These are phyloP conservation scores for Eristalinus sepulchralis DNA, from an alignment of 2,888 invertebrate species.

Conservation along the genomic window DNA sequence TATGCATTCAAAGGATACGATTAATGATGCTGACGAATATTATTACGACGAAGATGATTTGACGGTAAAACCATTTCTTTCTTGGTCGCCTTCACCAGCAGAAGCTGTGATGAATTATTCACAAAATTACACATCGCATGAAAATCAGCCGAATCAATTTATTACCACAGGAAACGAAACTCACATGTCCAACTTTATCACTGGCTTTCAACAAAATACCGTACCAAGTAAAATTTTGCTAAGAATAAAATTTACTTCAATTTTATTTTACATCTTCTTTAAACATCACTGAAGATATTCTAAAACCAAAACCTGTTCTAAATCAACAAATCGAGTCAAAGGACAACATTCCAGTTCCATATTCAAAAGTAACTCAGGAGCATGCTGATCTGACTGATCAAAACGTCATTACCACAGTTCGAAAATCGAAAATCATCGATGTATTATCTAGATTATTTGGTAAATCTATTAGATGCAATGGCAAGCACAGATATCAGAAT, in stretches of 20 bases:
- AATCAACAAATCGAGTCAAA: neutral
- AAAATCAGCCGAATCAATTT: neutral
- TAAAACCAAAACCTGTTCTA: constrained; percentile 29
- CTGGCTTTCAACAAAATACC: neutral
- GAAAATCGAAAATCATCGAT: neutral
- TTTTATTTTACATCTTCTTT: neutral
- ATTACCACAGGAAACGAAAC: neutral
- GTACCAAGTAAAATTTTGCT: neutral
- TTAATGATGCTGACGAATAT: constrained; percentile 76
- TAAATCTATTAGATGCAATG: neutral
- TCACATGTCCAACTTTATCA: neutral
- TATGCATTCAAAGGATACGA: constrained; percentile 74
- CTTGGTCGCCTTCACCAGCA: neutral
- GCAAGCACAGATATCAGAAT: neutral
- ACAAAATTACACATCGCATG: neutral
- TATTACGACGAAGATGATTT: constrained; percentile 80
- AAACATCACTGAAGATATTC: neutral
- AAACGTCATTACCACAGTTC: neutral
- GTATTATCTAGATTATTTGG: neutral
- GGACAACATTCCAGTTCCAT: neutral
- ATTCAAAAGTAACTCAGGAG: neutral
- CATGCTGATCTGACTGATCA: neutral
- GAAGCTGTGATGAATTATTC: constrained; percentile 41
- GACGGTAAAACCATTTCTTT: constrained; percentile 77
- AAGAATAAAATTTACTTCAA: neutral